Conservation (phyloP, 2,113 vertebrate genomes). For the Siniperca knerii region DNA sequence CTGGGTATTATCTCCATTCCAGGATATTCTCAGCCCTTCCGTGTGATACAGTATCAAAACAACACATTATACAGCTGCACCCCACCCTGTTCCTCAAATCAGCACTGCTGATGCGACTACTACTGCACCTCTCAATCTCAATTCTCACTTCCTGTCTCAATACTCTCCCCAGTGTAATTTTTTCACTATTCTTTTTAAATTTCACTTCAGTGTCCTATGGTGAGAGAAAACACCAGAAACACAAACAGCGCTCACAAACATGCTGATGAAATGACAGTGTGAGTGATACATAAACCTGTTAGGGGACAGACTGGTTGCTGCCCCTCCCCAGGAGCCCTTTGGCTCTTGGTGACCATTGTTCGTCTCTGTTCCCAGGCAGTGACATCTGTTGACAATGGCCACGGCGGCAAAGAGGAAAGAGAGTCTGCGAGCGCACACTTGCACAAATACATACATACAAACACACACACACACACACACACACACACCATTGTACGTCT, state of each 20-base stretch:
- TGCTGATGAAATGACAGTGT: conserved; percentile 40
- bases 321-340: conserved; percentile 76
- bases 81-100: conserved; percentile 65
- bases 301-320: conserved; percentile 63
- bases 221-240: conserved; percentile 8
- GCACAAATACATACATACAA: conserved; percentile 23
- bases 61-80: conserved; percentile 66
- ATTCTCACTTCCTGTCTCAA: conserved; percentile 62
- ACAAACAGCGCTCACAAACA: conserved; percentile 34
- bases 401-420: conserved; percentile 46
- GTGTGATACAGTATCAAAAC: conserved; percentile 81
- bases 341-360: conserved; percentile 82
- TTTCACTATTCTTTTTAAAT: conserved; percentile 16
- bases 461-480: not conserved
- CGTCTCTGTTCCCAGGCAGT: conserved; percentile 80
- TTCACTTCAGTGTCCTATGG: not conserved
- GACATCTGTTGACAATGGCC: conserved; percentile 84
- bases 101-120: conserved; percentile 46
- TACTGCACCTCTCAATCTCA: conserved; percentile 51
- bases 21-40: conserved; percentile 80
- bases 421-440: conserved; percentile 26
- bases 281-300: conserved; percentile 71
- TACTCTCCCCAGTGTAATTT: conserved; percentile 6
- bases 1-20: conserved; percentile 78
- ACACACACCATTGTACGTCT: too few relatives aligned